Evolutionary conservation across 2,888 invertebrate species (phyloP), one percentile per base, ranked within the genome.

Genomic region (Coronaproctus castanopsis): DNA sequence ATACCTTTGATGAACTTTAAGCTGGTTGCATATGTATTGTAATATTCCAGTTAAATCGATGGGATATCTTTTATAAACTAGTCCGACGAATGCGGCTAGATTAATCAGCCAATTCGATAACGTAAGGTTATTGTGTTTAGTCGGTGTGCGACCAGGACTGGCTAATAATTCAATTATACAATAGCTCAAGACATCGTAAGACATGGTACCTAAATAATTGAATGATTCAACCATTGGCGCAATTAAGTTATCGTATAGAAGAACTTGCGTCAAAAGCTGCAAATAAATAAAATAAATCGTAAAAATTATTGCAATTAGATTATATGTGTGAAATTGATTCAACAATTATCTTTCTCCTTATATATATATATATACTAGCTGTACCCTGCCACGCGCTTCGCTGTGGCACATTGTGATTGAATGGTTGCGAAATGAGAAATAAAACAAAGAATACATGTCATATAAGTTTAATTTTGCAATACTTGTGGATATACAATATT

Each of bases 191-290:
- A 97, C 87, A 72, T 99, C 98, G 70, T 96, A 90, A 0, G 96
- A 95, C 61, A 99, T 76, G 60, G 85, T 84, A 21, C 95, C 96
- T 68, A 97, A 77, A 74, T 91, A 98, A 74, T 96, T 95, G 62
- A 99, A 77, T 1, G 96, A 92, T 72, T 99, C 98, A 55, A 98
- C 97, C 2, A 98, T 95, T 0, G 98, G 97, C 36, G 72, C 85
- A 68, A 95, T 95, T 64, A 95, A 78, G 73, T 95, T 95, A 73
- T 95, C 92, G 74, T 89, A 93, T 50, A 87, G 80, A 75, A 93
- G 91, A 64, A 93, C 88, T 79, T 91, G 84, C 55, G 80, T 74
- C 36, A 85, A 72, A 58, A 82, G 77, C 79, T 82, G 67, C 54
- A 68, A 67, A 62, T 24, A 58, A 36, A 14, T 36, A 36, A 36